Base-by-base conservation (phyloP, 2,797 vertebrate species). In the Poeciliopsis presidionis region DNA sequence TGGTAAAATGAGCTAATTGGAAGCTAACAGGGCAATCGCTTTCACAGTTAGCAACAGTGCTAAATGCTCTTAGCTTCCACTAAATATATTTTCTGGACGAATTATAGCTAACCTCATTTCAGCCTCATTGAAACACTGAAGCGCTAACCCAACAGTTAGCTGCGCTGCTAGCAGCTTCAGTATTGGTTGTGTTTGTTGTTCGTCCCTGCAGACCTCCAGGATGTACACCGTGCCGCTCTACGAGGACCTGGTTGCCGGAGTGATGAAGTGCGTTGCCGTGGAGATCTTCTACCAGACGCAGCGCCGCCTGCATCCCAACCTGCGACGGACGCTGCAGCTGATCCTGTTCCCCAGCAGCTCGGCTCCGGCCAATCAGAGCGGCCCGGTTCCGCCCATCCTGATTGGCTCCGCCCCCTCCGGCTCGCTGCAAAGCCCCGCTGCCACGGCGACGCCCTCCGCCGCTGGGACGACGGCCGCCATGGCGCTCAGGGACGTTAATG, bases 181-280 rank as follows among this genome's bases (percentile, higher is more conserved):
- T 49, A 20, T 6, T 16, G 20, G 47, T 16, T 6, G 47, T 20
- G 20, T 55, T 3, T 72, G 69, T 4, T 41, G 14, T 5, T 22
- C 25, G n/a, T 22, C 13, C 1, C 73, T 1, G 1, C 93, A 99
- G 98, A 98, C 98, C 51, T 99, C 98, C 20, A 96, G 98, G 90
- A 99, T 99, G 98, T 99, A 99, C 93, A 99, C 98, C 0, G 97
- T 99, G 91, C 98, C 98, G 0, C 95, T 99, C 77, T 99, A 99
- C 0, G 98, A 99, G 89, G 98, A 99, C 94, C 96, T 99, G 91
- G 97, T 97, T 81, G 95, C 97, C 0, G 97, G 98, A 22, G 95
- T 96, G 82, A 96, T 99, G 95, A 98, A 97, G 93, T 96, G 96
- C 75, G 96, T 98, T 69, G 98, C 97, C 3, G 94, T 97, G 91